These are phyloP conservation scores for Rachycentron canadum DNA, from an alignment of 2,797 vertebrate genomes.

Conservation along the genomic window DNA sequence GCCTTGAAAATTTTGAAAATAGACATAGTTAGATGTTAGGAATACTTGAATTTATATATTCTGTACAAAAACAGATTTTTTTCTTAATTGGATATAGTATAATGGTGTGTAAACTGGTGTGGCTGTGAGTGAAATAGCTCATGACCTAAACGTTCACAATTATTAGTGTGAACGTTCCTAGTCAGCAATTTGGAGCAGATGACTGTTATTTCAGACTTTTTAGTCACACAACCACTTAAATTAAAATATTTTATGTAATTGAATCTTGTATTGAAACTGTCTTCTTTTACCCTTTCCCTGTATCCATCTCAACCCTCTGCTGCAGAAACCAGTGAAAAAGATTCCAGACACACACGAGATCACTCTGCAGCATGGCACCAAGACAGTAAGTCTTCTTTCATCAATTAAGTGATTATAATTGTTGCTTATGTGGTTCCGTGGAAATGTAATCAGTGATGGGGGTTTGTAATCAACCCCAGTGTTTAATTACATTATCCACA, in stretches of 20 bases:
- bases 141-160: constrained; percentile 21
- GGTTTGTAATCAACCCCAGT: constrained; percentile 13
- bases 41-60: neutral
- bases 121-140: constrained; percentile 23
- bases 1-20: neutral
- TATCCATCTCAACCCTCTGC: constrained; percentile 15
- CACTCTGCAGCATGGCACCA: constrained; percentile 93
- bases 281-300: constrained; percentile 17
- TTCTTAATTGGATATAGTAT: no score
- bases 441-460: constrained; percentile 2
- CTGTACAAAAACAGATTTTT: no score
- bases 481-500: constrained; percentile 3
- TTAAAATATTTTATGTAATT: constrained; percentile 15
- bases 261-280: constrained; percentile 13
- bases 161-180: neutral
- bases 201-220: constrained; percentile 33
- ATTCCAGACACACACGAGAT: constrained; percentile 98
- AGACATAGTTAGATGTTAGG: neutral
- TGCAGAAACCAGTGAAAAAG: constrained; percentile 93
- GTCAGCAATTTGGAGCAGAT: neutral
- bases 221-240: constrained; percentile 17
- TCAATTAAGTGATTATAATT: constrained; percentile 1
- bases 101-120: no score
- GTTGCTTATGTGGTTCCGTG: constrained; percentile 1
- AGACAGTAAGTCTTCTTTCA: constrained; percentile 88